A percentile compares a stretch with the other conserved stretches of the same genome.
Evolutionary conservation across 2,113 vertebrate genomes (phyloP).

Genomic region (Mystacornis crossleyi): DNA sequence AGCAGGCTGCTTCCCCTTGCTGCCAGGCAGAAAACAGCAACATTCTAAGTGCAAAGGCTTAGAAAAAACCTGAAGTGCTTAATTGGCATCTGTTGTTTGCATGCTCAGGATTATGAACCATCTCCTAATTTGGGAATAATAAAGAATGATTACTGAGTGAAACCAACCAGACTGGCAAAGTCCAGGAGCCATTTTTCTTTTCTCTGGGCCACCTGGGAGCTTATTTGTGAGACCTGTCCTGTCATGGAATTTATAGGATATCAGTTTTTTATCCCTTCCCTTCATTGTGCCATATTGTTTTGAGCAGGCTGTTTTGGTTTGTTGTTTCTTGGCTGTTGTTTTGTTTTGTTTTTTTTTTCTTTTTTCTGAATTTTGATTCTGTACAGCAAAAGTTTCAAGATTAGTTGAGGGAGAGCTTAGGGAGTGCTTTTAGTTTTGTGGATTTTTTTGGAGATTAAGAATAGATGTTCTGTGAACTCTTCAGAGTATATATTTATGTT

Average conservation of each 20-base stretch:
- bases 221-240: background rate
- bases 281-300: background rate
- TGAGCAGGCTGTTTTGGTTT: background rate
- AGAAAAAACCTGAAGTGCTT: background rate
- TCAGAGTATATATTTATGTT: background rate
- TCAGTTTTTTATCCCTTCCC: background rate
- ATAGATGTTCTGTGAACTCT: background rate
- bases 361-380: background rate
- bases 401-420: background rate
- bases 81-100: background rate
- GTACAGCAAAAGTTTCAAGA: background rate
- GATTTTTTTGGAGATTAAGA: background rate
- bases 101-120: background rate
- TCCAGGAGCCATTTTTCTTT: background rate
- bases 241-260: background rate
- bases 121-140: background rate
- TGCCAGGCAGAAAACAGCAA: background rate
- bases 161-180: background rate
- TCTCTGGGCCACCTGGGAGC: background rate
- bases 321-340: background rate
- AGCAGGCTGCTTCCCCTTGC: background rate
- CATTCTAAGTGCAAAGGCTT: background rate
- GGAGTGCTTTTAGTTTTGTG: background rate
- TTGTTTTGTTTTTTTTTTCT: too few relatives aligned
- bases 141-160: background rate